A percentile compares a stretch with the other conserved stretches of the same genome.
Evolutionary conservation across 2,888 invertebrate species (phyloP).

Genomic region (Drosophila prostipennis): DNA sequence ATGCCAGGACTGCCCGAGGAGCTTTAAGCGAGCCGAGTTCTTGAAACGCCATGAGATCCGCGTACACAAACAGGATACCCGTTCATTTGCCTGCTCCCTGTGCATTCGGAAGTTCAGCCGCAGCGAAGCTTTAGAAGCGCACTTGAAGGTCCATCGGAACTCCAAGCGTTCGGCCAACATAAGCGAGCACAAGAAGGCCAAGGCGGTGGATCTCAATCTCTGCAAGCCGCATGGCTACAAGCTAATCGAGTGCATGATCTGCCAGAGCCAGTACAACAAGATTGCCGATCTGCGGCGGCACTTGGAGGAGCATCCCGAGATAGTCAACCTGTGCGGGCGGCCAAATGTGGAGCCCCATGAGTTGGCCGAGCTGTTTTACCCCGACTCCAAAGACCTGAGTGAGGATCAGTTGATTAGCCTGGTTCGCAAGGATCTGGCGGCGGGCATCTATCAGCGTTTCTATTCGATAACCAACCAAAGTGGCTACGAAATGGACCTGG

Average conservation of each 20-base stretch:
- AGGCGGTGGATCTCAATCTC: constrained; percentile 72
- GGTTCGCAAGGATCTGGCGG: constrained; percentile 67
- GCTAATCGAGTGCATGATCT: constrained; percentile 83
- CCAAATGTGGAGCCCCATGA: constrained; percentile 53
- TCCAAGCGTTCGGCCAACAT: constrained; percentile 64
- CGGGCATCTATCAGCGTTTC: constrained; percentile 74
- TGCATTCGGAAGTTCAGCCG: constrained; percentile 74
- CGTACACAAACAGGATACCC: constrained; percentile 58
- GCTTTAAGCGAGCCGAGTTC: constrained; percentile 76
- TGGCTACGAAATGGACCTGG: constrained; percentile 82
- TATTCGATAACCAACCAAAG: constrained; percentile 82
- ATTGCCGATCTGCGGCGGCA: constrained; percentile 80
- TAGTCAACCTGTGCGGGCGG: constrained; percentile 57
- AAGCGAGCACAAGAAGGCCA: constrained; percentile 63
- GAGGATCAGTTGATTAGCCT: constrained; percentile 60
- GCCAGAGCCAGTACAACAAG: constrained; percentile 79
- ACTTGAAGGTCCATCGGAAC: constrained; percentile 81
- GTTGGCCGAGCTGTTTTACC: constrained; percentile 75
- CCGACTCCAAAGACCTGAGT: constrained; percentile 60
- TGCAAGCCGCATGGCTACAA: constrained; percentile 82
- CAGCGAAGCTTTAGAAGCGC: constrained; percentile 70
- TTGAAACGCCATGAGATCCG: constrained; percentile 76
- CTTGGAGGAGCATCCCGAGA: constrained; percentile 75
- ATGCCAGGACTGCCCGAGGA: constrained; percentile 77
- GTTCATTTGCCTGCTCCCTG: constrained; percentile 75